Evolutionary conservation across 2,113 vertebrate species (phyloP), one percentile per base, ranked within the genome.

Genomic region (Rhinopithecus roxellana): DNA sequence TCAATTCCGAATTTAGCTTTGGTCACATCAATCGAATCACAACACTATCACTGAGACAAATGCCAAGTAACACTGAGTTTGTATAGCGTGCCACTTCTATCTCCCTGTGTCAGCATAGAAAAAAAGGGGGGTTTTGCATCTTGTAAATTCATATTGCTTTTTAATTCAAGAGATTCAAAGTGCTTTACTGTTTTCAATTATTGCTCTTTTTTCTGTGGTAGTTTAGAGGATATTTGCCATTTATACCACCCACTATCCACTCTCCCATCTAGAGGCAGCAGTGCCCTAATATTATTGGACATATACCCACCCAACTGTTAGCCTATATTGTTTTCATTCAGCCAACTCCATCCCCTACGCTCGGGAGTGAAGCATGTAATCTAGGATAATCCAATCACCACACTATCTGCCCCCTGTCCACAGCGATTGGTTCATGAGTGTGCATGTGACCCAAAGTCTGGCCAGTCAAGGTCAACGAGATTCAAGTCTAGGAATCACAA

Each of bases 1-100:
- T 78, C 77, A 88, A 35, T 57, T 90, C 83, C 35, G 43, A 96
- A 91, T 82, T 93, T 84, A 35, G 35, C 90, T 84, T 92, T 40
- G 85, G 78, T 82, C 92, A 89, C 52, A 45, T 74, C 82, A 55
- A 18, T 45, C 38, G 45, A 59, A 81, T 92, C 70, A 64, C 38
- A 91, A 40, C 32, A 59, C 8, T 84, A 64, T 48, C 40, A n/a
- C 57, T 89, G 72, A 78, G 67, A 69, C 22, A 94, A 92, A 93
- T 82, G 75, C 38, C 93, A 94, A 35, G 50, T 91, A 75, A 48
- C 69, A 55, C 45, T 83, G 43, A 45, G 45, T 64, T 77, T 81
- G 23, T 6, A n/a, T 5, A 55, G 32, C 3, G 4, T 7, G 32
- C 50, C 50, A 40, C 38, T 79, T 90, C 48, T 50, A 6, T 88